Evolutionary conservation across 1,140 invertebrate genomes (phyloP).

Genomic region (Epicauta chinensis): DNA sequence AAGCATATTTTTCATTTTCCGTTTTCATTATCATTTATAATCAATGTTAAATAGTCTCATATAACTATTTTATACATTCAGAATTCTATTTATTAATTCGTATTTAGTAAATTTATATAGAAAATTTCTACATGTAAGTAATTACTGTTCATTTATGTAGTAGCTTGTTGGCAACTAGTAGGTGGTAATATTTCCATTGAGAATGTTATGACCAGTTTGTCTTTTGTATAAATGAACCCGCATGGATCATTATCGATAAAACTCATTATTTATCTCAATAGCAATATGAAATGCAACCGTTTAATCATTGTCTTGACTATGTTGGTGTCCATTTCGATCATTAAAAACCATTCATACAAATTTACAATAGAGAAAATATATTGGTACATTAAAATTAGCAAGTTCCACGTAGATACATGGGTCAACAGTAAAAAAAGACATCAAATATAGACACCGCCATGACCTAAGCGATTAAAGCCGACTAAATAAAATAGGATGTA

Average conservation of each 20-base stretch:
- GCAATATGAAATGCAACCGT: too few species aligned
- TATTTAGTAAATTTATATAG: constrained; percentile 1
- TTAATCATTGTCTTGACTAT: too few species aligned
- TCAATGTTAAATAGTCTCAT: not conserved
- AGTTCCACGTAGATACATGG: too few species aligned
- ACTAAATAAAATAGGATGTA: too few species aligned
- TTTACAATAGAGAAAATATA: too few species aligned
- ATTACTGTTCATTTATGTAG: constrained; percentile 13
- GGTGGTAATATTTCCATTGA: constrained; percentile 21
- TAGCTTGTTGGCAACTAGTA: constrained; percentile 19
- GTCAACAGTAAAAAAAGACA: too few species aligned
- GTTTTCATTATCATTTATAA: not conserved
- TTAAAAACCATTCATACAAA: too few species aligned
- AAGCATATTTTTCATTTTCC: not conserved
- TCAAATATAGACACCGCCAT: too few species aligned
- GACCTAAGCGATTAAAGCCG: too few species aligned
- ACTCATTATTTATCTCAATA: constrained; percentile 9
- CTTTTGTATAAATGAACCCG: constrained; percentile 14
- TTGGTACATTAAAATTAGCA: too few species aligned
- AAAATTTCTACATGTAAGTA: constrained; percentile 5
- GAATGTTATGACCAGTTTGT: constrained; percentile 21
- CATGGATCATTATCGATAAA: constrained; percentile 21
- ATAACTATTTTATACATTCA: not conserved
- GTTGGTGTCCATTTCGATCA: too few species aligned
- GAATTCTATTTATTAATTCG: constrained; percentile 3